Evolutionary conservation across 1,140 invertebrate species (phyloP).

Genomic region (Drosophila tristis): DNA sequence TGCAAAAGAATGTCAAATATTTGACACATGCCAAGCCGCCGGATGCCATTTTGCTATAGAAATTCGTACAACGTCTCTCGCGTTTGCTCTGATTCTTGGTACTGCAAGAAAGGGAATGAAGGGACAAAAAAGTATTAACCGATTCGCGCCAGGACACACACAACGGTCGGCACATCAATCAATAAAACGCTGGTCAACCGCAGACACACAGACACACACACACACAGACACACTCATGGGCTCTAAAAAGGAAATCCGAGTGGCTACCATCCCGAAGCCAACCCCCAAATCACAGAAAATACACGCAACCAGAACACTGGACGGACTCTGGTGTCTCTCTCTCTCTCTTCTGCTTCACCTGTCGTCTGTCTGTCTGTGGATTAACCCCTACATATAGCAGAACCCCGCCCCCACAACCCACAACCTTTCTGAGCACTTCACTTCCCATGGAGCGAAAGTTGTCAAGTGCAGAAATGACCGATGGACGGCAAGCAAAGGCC

Average conservation of each 20-base stretch:
- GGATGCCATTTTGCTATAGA: conserved; percentile 85
- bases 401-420: neutral
- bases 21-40: conserved; percentile 92
- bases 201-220: conserved; percentile 17
- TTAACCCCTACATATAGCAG: conserved; percentile 35
- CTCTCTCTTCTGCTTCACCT: conserved; percentile 13
- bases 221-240: conserved; percentile 13
- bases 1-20: conserved; percentile 93
- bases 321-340: neutral
- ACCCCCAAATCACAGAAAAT: conserved; percentile 65
- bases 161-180: conserved; percentile 46
- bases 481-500: conserved; percentile 2
- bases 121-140: conserved; percentile 45
- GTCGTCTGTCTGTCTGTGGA: conserved; percentile 45
- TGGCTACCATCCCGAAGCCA: conserved; percentile 40
- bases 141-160: conserved; percentile 32
- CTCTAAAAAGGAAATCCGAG: conserved; percentile 18
- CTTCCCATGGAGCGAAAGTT: conserved; percentile 10
- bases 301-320: conserved; percentile 44
- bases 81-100: conserved; percentile 4
- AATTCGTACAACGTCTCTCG: conserved; percentile 29
- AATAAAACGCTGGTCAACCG: conserved; percentile 58
- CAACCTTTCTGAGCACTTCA: conserved; percentile 9
- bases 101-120: conserved; percentile 36
- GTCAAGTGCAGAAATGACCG: conserved; percentile 21